Percentiles rank a stretch among this genome's conserved stretches.
Conservation (phyloP, 2,888 invertebrate genomes). For the Mesochorus sp. region DNA sequence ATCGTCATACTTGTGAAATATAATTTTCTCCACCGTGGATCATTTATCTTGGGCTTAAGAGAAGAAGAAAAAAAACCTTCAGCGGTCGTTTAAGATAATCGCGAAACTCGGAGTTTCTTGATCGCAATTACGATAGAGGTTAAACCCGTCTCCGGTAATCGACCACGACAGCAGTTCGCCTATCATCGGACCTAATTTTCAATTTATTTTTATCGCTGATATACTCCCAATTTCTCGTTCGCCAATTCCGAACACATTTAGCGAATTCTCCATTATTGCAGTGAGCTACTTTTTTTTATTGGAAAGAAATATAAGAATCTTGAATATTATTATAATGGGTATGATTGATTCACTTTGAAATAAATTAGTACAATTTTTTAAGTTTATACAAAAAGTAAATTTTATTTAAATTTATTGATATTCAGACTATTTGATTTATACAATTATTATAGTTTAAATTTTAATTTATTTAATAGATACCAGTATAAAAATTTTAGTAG, state of each 20-base stretch:
- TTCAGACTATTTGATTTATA: too few relatives aligned
- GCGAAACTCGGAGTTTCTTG: not conserved
- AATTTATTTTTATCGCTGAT: slow-evolving; percentile 8
- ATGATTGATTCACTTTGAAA: too few relatives aligned
- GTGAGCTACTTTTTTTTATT: too few relatives aligned
- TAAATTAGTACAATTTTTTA: too few relatives aligned
- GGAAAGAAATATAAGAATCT: too few relatives aligned
- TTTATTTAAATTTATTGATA: too few relatives aligned
- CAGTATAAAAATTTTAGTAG: too few relatives aligned
- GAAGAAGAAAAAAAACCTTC: not conserved
- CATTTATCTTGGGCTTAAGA: not conserved
- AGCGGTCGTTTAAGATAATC: not conserved
- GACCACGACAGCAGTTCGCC: not conserved
- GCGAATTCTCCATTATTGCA: not conserved
- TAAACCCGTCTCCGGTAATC: not conserved
- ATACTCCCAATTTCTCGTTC: not conserved
- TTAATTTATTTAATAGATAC: too few relatives aligned
- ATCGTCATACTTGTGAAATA: not conserved
- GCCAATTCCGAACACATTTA: not conserved
- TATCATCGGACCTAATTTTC: not conserved
- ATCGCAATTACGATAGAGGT: slow-evolving; percentile 7
- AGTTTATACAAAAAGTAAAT: too few relatives aligned
- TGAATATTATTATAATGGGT: too few relatives aligned
- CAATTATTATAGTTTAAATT: too few relatives aligned
- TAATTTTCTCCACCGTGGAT: not conserved